phyloP scores from a whole-genome alignment of 2,113 vertebrate genomes.

The Ardeotis arabs region DNA sequence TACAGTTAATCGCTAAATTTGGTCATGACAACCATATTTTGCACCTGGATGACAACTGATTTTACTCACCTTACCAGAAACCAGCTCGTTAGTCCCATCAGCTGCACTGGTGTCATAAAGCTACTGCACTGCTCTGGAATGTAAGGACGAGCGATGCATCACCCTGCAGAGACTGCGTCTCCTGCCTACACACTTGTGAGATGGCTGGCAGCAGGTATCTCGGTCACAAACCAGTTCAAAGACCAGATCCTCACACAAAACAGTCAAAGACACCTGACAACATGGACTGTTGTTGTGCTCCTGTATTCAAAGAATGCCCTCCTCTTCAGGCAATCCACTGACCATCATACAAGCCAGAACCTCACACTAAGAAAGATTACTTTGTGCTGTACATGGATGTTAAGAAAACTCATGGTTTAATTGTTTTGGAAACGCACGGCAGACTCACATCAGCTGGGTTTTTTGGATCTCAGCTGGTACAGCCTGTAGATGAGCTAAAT shows the following conservation, averaged over 20 bases:
- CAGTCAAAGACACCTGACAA: not conserved
- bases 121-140: not conserved
- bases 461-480: not conserved
- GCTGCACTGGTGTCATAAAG: not conserved
- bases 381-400: not conserved
- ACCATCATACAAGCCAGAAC: not conserved
- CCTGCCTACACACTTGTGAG: not conserved
- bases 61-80: not conserved
- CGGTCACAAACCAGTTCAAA: not conserved
- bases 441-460: fast-evolving
- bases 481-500: not conserved
- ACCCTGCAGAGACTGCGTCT: not conserved
- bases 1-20: not conserved
- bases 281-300: not conserved
- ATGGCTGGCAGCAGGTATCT: not conserved
- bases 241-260: not conserved
- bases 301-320: not conserved
- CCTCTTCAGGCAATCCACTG: not conserved
- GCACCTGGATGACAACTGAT: not conserved
- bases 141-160: not conserved
- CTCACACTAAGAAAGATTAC: not conserved
- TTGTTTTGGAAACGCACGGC: not conserved
- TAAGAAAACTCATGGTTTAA: not conserved
- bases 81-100: not conserved
- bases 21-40: not conserved